Conservation (phyloP, 2,888 invertebrate genomes). For the Polydrusus pterygomalis region DNA sequence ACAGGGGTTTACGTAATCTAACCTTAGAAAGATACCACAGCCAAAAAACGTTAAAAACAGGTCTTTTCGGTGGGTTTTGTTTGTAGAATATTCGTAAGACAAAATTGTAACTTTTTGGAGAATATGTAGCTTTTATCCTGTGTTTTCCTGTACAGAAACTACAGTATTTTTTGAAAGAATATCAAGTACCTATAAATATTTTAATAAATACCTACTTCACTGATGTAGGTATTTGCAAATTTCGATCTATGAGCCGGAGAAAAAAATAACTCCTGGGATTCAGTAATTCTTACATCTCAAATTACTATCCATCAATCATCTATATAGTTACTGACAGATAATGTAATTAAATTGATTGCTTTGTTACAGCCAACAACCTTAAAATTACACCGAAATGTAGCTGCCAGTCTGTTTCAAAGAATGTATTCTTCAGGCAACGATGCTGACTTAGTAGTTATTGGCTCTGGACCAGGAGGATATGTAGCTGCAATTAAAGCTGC, state of each 20-base stretch:
- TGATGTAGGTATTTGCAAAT: too few relatives aligned
- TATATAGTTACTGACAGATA: neutral
- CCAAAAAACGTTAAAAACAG: constrained; percentile 10
- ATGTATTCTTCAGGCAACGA: constrained; percentile 84
- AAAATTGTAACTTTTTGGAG: constrained; percentile 1
- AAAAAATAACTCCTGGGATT: too few relatives aligned
- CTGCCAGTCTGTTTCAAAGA: constrained; percentile 72
- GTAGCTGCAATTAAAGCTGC: constrained; percentile 99
- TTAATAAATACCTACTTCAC: too few relatives aligned
- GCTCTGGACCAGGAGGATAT: constrained; percentile 99
- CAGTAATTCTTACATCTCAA: too few relatives aligned
- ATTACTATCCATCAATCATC: too few relatives aligned
- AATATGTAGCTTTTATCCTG: neutral
- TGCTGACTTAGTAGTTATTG: constrained; percentile 97
- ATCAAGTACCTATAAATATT: too few relatives aligned
- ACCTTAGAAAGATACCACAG: constrained; percentile 58
- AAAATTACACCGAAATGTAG: constrained; percentile 64
- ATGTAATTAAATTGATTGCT: constrained; percentile 8
- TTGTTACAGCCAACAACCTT: constrained; percentile 54
- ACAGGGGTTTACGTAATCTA: constrained; percentile 66
- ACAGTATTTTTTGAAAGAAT: too few relatives aligned
- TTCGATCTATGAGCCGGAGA: too few relatives aligned
- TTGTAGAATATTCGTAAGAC: neutral
- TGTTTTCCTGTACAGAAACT: neutral
- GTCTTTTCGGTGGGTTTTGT: neutral